Evolutionary conservation across 1,140 invertebrate species (phyloP).

Genomic region (Charaxes varanes): DNA sequence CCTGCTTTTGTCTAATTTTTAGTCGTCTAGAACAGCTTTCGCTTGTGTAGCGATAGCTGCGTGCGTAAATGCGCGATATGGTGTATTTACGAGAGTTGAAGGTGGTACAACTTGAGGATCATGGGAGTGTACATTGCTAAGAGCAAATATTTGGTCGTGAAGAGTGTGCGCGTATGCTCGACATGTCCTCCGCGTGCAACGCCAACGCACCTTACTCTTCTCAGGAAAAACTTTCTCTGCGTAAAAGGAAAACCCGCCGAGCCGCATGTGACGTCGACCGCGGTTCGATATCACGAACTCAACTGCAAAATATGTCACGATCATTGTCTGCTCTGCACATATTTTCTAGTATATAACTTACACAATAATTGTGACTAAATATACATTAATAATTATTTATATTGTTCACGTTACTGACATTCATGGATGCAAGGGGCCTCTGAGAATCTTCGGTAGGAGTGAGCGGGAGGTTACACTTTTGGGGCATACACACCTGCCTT

Average conservation of each 20-base stretch:
- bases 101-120: conserved; percentile 43
- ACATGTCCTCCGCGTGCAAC: conserved; percentile 70
- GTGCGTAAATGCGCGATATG: conserved; percentile 30
- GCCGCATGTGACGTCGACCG: conserved; percentile 65
- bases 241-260: conserved; percentile 70
- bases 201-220: conserved; percentile 70
- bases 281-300: conserved; percentile 73
- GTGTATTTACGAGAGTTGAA: conserved; percentile 14
- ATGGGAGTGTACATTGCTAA: conserved; percentile 70
- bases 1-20: conserved; percentile 5
- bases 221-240: conserved; percentile 71
- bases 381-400: too few species aligned
- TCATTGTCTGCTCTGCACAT: conserved; percentile 34
- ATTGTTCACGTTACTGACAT: too few species aligned
- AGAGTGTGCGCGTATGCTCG: conserved; percentile 70
- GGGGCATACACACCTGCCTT: too few species aligned
- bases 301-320: conserved; percentile 56
- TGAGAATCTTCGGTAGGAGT: too few species aligned
- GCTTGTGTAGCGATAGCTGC: conserved; percentile 38
- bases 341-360: too few species aligned
- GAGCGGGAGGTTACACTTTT: too few species aligned
- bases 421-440: too few species aligned
- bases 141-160: conserved; percentile 68
- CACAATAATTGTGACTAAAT: too few species aligned
- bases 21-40: conserved; percentile 49